Base-by-base conservation (phyloP, 1,140 invertebrate genomes). In the Hermetia illucens region DNA sequence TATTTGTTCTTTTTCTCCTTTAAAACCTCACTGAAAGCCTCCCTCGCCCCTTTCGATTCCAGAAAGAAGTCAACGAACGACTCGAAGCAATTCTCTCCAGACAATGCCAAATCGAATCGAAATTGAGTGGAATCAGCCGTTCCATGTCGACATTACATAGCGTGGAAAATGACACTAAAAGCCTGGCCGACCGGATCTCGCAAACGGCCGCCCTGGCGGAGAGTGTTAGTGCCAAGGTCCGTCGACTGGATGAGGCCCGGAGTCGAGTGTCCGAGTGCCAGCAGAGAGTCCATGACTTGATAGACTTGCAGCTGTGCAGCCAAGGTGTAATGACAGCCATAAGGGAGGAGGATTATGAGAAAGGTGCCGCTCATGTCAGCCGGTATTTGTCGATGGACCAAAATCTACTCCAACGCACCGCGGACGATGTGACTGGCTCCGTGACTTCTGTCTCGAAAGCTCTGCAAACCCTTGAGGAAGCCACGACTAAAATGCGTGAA, bases 301-400 rank as follows among this genome's bases (percentile, higher is more conserved):
- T 97, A 40, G 95, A 98, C 63, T 68, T 99, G 16, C 88, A 95
- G 59, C 73, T 91, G 32, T 97, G 93, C 59, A 92, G 88, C 42
- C 84, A 95, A 63, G 93, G 92, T 31, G 93, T 98, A 0, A 81
- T 91, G 42, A 79, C 82, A 31, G 92, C 93, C 9, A 76, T 98
- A 19, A 74, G 77, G 47, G 83, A 88, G 55, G 90, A 95, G 65
- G 81, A 89, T 62, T 87, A 82, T 59, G 85, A 91, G 60, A 81
- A 93, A 66, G 94, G 91, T 42, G 92, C 94, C 15, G 87, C 77
- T 12, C 92, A 97, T 59, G 82, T 98, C 33, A 87, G 95, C 52
- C 70, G 94, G 33, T 99, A 94, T 63, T 68, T 98, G 19, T 82
- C 84, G 35, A 89, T 98, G 74, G 94, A 98, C 67, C 86, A 92